phyloP scores from a whole-genome alignment of 2,797 vertebrate genomes.

The Lepidocolaptes lacrymiger region DNA sequence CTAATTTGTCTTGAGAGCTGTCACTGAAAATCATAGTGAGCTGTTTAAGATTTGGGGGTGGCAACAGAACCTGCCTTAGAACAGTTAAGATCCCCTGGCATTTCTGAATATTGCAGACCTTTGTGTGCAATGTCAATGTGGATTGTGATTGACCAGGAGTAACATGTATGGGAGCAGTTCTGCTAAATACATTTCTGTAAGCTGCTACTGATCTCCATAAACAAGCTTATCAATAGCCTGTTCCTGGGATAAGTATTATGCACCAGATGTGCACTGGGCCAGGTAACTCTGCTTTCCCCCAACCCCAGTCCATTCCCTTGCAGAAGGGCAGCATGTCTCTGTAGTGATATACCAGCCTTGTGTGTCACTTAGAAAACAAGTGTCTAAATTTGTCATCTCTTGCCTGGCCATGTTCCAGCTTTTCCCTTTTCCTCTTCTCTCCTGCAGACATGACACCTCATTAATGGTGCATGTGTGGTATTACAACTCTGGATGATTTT shows the following conservation, averaged over 20 bases:
- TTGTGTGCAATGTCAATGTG: conserved; percentile 40
- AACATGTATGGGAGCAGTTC: neutral
- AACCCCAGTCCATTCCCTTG: neutral
- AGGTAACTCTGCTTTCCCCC: conserved; percentile 8
- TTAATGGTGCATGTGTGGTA: conserved; percentile 33
- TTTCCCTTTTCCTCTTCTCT: conserved; percentile 1
- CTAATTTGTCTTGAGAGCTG: neutral
- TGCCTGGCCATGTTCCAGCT: conserved; percentile 52
- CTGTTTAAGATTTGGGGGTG: neutral
- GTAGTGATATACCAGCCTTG: neutral
- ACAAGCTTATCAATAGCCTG: neutral
- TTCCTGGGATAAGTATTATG: neutral
- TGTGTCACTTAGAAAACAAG: conserved; percentile 24
- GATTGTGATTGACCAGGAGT: conserved; percentile 40
- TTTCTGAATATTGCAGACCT: conserved; percentile 53
- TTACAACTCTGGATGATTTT: conserved; percentile 17
- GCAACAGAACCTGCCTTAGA: neutral
- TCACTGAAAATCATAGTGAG: neutral
- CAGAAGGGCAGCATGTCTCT: conserved; percentile 39
- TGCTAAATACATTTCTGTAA: neutral
- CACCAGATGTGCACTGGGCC: neutral
- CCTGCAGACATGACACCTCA: conserved; percentile 40
- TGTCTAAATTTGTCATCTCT: conserved; percentile 53
- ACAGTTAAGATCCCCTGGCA: conserved; percentile 76
- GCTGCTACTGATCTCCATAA: conserved; percentile 31